Conservation (phyloP, 2,797 vertebrate species). For the Orestias chungarensis region DNA sequence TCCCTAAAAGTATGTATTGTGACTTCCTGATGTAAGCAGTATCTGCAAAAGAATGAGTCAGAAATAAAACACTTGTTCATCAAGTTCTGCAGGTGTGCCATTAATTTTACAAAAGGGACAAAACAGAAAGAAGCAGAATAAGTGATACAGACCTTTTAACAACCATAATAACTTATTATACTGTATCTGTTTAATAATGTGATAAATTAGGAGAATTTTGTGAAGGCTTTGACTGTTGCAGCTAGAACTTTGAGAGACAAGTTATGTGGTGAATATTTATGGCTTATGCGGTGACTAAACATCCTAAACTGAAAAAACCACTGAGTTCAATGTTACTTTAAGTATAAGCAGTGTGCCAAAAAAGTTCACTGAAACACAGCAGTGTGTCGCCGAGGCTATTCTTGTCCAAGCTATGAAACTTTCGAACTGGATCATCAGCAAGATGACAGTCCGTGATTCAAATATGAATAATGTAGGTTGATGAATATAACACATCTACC, state of each 20-base stretch:
- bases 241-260: no score
- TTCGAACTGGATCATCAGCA: slow-evolving; percentile 60
- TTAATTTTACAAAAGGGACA: not conserved
- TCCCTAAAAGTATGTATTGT: not conserved
- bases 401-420: slow-evolving; percentile 71
- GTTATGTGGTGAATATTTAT: no score
- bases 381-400: slow-evolving; percentile 73
- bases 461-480: slow-evolving; percentile 79
- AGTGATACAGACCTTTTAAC: not conserved
- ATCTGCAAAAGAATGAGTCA: not conserved
- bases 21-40: not conserved
- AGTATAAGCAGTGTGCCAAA: slow-evolving; percentile 32
- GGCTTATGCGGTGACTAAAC: slow-evolving; percentile 29
- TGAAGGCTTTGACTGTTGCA: no score
- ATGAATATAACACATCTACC: slow-evolving; percentile 67
- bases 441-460: slow-evolving; percentile 75
- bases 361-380: slow-evolving; percentile 65
- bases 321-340: slow-evolving; percentile 44
- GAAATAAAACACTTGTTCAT: not conserved
- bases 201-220: not conserved
- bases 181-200: not conserved
- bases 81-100: not conserved
- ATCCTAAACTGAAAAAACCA: slow-evolving; percentile 37
- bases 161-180: not conserved
- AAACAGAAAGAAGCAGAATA: not conserved